A percentile compares a stretch with the other conserved stretches of the same genome.
These are phyloP conservation scores for Reticulitermes speratus DNA, from an alignment of 1,140 invertebrate species.

Conservation along the genomic window DNA sequence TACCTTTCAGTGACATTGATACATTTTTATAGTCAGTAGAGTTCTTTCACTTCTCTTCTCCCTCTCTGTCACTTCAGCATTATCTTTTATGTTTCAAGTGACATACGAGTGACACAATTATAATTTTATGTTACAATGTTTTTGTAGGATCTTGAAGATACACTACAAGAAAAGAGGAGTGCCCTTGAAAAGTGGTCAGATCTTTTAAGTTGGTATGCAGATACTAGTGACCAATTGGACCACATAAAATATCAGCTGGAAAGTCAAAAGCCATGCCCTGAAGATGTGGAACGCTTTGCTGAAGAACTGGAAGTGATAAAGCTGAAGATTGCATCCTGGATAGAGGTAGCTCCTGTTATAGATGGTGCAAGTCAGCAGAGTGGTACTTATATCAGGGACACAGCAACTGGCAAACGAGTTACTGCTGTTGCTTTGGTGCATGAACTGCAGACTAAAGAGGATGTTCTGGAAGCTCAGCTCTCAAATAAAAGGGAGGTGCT, in stretches of 20 bases:
- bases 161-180: conserved; percentile 70
- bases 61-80: too few relatives aligned
- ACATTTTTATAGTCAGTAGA: too few relatives aligned
- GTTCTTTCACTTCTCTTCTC: too few relatives aligned
- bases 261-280: conserved; percentile 63
- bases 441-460: conserved; percentile 67
- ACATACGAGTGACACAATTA: too few relatives aligned
- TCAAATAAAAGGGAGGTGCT: conserved; percentile 63
- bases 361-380: conserved; percentile 62
- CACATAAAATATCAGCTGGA: conserved; percentile 79
- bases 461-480: conserved; percentile 62
- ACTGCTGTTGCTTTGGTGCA: conserved; percentile 66
- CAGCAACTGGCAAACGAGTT: conserved; percentile 62
- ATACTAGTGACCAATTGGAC: conserved; percentile 75
- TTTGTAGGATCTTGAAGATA: conserved; percentile 63
- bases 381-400: conserved; percentile 61
- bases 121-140: not conserved
- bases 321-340: conserved; percentile 67
- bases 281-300: conserved; percentile 49
- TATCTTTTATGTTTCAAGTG: too few relatives aligned
- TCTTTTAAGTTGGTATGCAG: conserved; percentile 76
- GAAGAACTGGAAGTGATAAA: conserved; percentile 59
- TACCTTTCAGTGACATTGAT: too few relatives aligned
- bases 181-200: conserved; percentile 81
- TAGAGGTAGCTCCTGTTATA: conserved; percentile 62